Conservation (phyloP, 2,797 vertebrate genomes). For the Myoxocephalus aenaeus region DNA sequence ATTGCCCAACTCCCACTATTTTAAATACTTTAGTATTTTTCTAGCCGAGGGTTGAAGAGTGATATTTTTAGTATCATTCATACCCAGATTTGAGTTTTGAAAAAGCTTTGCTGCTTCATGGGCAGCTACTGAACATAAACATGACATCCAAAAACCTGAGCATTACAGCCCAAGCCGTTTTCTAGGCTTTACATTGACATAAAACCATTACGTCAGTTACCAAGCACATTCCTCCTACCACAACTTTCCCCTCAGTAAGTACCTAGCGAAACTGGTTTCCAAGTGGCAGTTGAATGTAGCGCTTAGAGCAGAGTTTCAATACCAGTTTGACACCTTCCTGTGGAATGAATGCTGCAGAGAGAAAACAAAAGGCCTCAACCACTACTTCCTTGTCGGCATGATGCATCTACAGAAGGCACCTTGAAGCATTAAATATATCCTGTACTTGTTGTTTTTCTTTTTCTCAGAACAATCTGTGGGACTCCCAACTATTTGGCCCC, state of each 20-base stretch:
- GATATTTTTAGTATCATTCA: neutral
- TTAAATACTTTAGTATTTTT: neutral
- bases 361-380: conserved; percentile 1
- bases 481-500: conserved; percentile 99
- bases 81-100: fast-evolving
- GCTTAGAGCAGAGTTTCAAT: conserved; percentile 55
- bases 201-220: conserved; percentile 44
- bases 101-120: neutral
- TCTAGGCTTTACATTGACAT: neutral
- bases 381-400: neutral
- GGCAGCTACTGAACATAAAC: neutral
- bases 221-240: conserved; percentile 46
- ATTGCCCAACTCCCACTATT: neutral
- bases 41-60: no score
- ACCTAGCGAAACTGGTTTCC: conserved; percentile 72
- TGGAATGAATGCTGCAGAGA: conserved; percentile 48
- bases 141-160: neutral
- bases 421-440: neutral
- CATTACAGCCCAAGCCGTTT: neutral
- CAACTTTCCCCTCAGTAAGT: conserved; percentile 27
- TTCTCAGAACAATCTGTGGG: conserved; percentile 95
- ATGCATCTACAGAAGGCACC: neutral
- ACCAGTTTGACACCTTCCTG: conserved; percentile 61
- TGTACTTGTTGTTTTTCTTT: neutral
- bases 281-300: conserved; percentile 62